Conservation (phyloP, 2,888 invertebrate genomes). For the Axea sp. region DNA sequence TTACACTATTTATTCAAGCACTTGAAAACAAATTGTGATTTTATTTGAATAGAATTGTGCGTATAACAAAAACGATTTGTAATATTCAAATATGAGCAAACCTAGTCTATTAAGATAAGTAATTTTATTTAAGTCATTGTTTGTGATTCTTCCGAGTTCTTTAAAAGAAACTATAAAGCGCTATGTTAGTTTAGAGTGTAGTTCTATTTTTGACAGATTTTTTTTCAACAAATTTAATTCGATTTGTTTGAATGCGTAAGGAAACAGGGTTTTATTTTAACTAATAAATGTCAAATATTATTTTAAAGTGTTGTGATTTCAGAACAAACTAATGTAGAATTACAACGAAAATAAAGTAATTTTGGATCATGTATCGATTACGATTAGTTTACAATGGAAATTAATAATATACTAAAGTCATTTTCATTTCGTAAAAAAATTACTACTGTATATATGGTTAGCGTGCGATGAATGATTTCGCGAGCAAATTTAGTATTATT, state of each 20-base stretch:
- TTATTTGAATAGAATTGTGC: constrained; percentile 45
- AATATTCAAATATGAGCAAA: constrained; percentile 48
- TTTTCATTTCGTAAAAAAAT: neutral
- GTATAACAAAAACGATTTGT: constrained; percentile 24
- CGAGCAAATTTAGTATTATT: constrained; percentile 9
- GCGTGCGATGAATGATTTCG: too few species aligned
- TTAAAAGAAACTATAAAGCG: neutral
- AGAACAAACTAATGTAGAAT: neutral
- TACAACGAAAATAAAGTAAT: neutral
- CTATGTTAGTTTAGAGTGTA: neutral
- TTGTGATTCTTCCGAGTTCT: constrained; percentile 29
- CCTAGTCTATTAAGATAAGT: constrained; percentile 56
- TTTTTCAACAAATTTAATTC: neutral
- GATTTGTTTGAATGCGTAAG: constrained; percentile 1
- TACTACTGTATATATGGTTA: constrained; percentile 6
- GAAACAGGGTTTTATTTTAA: too few species aligned
- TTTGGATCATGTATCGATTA: neutral
- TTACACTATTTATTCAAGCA: constrained; percentile 58
- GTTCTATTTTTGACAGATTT: neutral
- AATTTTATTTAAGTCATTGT: constrained; percentile 17
- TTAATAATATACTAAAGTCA: neutral
- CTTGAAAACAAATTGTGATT: constrained; percentile 36
- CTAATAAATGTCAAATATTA: too few species aligned
- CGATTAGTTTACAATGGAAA: neutral
- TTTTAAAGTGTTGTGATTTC: too few species aligned